phyloP scores from a whole-genome alignment of 2,888 invertebrate species.

The Acrocyrtus sp. region DNA sequence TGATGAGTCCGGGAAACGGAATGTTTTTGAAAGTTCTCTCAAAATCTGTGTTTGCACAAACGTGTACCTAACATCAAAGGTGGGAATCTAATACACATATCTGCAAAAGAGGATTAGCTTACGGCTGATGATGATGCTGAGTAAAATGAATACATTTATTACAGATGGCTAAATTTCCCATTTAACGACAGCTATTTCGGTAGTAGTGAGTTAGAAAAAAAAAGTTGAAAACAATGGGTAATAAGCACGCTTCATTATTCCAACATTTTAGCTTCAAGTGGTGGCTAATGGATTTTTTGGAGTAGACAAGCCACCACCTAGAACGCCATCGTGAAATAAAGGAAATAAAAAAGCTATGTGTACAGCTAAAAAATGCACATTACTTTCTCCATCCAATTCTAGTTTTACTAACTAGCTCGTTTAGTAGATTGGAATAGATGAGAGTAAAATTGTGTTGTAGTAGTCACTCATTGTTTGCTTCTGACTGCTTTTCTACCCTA shows the following conservation, averaged over 20 bases:
- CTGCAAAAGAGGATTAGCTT: too few species aligned
- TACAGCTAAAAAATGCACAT: background rate
- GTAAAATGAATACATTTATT: too few species aligned
- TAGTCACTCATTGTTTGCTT: slow-evolving; percentile 1
- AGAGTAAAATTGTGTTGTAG: background rate
- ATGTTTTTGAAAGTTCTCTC: too few species aligned
- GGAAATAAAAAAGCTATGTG: background rate
- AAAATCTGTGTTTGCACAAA: too few species aligned
- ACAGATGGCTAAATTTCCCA: too few species aligned
- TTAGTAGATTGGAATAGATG: slow-evolving; percentile 33
- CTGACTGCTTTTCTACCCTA: background rate
- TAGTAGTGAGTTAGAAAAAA: background rate
- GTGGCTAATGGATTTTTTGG: slow-evolving; percentile 51
- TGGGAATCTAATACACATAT: too few species aligned
- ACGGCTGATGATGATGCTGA: too few species aligned
- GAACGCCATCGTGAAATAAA: background rate
- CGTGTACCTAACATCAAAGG: too few species aligned
- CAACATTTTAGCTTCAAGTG: slow-evolving; percentile 41
- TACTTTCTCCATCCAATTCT: background rate
- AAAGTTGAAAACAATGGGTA: slow-evolving; percentile 28
- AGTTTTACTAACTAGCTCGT: background rate
- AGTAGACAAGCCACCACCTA: slow-evolving; percentile 31
- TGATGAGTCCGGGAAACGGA: too few species aligned
- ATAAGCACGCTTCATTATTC: slow-evolving; percentile 26
- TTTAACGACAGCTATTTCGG: background rate